phyloP scores from a whole-genome alignment of 2,888 invertebrate species.

The Melanophora roralis region DNA sequence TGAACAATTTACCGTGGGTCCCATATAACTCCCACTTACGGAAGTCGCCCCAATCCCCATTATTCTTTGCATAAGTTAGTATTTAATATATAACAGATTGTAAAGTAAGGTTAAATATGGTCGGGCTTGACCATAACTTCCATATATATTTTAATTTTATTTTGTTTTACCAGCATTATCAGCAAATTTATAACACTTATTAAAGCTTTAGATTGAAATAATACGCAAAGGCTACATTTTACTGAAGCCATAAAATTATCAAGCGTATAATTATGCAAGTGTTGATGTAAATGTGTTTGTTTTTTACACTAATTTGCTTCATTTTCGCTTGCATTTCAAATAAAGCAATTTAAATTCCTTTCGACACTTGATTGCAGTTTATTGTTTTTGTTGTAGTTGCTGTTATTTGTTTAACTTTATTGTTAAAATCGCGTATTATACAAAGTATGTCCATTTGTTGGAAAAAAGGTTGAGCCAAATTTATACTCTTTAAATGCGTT shows the following conservation, averaged over 20 bases:
- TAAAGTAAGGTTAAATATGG: too few relatives aligned
- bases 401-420: background rate
- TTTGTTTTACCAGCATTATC: slow-evolving; percentile 50
- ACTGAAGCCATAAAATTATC: slow-evolving; percentile 55
- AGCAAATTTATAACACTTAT: slow-evolving; percentile 61
- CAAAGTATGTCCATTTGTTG: slow-evolving; percentile 52
- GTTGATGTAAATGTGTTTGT: slow-evolving; percentile 9
- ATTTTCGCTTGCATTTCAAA: slow-evolving; percentile 61
- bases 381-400: slow-evolving; percentile 17
- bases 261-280: slow-evolving; percentile 57
- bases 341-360: slow-evolving; percentile 67
- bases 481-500: too few relatives aligned
- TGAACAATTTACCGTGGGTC: too few relatives aligned
- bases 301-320: slow-evolving; percentile 26
- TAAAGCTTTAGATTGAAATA: slow-evolving; percentile 56
- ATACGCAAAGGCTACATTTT: slow-evolving; percentile 53
- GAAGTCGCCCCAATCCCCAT: too few relatives aligned
- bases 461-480: background rate
- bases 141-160: slow-evolving; percentile 9
- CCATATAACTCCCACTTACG: too few relatives aligned
- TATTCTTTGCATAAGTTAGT: too few relatives aligned
- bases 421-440: slow-evolving; percentile 31
- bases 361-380: slow-evolving; percentile 62
- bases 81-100: too few relatives aligned
- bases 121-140: too few relatives aligned